phyloP scores from a whole-genome alignment of 1,140 invertebrate genomes.

The Carposina sasakii region DNA sequence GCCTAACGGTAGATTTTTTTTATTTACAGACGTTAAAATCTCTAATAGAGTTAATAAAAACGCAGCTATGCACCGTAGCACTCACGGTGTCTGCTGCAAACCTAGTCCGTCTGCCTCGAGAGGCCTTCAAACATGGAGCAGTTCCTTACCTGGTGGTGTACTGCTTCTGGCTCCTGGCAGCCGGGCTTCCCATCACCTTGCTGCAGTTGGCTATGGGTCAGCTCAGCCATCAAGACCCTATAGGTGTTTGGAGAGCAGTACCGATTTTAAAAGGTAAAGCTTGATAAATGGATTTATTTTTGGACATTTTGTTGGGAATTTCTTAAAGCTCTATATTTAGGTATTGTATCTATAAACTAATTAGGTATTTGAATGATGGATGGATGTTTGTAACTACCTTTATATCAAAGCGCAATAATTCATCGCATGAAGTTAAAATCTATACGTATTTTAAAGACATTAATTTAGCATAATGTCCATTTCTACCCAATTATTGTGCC shows the following conservation, averaged over 20 bases:
- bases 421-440: too few species aligned
- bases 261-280: constrained; percentile 56
- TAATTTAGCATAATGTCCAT: too few species aligned
- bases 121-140: constrained; percentile 54
- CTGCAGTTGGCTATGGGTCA: constrained; percentile 60
- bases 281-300: too few species aligned
- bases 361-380: too few species aligned
- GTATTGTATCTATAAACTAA: too few species aligned
- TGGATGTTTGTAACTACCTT: too few species aligned
- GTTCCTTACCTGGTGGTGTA: constrained; percentile 56
- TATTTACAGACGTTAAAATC: constrained; percentile 54
- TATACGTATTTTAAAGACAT: too few species aligned
- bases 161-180: constrained; percentile 51
- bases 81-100: constrained; percentile 55
- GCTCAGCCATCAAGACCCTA: constrained; percentile 57
- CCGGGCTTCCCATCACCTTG: constrained; percentile 44
- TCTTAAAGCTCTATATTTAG: too few species aligned
- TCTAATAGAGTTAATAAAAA: constrained; percentile 44
- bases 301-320: too few species aligned
- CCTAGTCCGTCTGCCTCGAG: constrained; percentile 46
- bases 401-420: too few species aligned
- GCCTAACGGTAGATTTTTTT: constrained; percentile 18
- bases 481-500: too few species aligned
- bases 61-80: constrained; percentile 57
- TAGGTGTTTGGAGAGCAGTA: constrained; percentile 63